These are phyloP conservation scores for Eristalis tenax DNA, from an alignment of 2,888 invertebrate species.

Conservation along the genomic window DNA sequence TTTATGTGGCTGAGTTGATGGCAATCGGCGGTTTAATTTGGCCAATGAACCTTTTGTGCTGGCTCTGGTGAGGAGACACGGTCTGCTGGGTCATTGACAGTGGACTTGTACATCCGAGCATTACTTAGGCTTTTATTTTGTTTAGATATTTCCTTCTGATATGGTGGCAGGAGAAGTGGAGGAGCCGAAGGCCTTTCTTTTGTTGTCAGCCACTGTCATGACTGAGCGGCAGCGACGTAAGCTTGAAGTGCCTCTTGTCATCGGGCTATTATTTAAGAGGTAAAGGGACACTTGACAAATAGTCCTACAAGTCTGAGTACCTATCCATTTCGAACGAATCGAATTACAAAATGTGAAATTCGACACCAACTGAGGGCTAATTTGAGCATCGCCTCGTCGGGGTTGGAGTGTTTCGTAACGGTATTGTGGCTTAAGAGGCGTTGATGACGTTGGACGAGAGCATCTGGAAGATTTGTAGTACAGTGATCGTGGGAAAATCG, in stretches of 20 bases:
- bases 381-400: background rate
- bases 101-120: slow-evolving; percentile 1
- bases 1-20: slow-evolving; percentile 28
- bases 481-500: no score
- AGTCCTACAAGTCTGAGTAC: background rate
- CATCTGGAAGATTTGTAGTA: no score
- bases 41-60: slow-evolving; percentile 25
- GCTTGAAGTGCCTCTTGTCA: background rate
- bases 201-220: background rate
- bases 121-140: slow-evolving; percentile 9
- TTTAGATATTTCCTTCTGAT: slow-evolving; percentile 8
- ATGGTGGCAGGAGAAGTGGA: background rate
- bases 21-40: slow-evolving; percentile 36
- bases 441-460: background rate
- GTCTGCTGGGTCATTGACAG: slow-evolving; percentile 33
- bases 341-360: background rate
- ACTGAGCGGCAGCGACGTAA: background rate
- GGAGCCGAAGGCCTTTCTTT: background rate
- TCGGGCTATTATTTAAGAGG: background rate
- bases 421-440: no score
- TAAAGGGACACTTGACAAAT: background rate
- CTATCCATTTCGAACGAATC: background rate
- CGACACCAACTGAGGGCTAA: background rate
- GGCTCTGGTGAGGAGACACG: background rate
- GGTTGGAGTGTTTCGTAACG: no score